Evolutionary conservation across 2,113 vertebrate genomes (phyloP).

Genomic region (Phyllostomus discolor): DNA sequence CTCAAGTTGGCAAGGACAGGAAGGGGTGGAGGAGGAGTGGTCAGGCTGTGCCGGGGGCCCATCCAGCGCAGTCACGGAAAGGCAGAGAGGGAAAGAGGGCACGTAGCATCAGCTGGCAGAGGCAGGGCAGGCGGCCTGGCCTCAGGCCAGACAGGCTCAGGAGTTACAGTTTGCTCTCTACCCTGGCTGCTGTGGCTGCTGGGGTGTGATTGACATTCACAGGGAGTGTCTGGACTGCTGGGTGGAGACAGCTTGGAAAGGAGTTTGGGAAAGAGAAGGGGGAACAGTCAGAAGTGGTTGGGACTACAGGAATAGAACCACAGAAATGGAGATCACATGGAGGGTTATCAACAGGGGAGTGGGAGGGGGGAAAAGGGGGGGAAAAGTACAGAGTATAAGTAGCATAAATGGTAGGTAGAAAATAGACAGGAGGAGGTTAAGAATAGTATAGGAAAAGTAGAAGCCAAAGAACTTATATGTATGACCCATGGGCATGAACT

Average conservation of each 20-base stretch:
- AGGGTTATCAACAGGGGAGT: no score
- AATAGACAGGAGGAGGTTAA: no score
- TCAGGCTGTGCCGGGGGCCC: neutral
- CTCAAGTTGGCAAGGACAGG: neutral
- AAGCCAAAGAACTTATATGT: no score
- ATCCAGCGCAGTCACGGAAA: neutral
- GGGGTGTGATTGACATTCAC: neutral
- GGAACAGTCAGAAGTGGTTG: neutral
- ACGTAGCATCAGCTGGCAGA: accelerated
- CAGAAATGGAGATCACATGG: no score
- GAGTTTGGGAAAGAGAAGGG: neutral
- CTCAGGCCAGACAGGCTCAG: accelerated
- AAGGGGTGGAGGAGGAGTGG: neutral
- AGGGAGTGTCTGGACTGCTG: neutral
- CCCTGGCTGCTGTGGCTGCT: neutral
- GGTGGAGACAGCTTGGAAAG: neutral
- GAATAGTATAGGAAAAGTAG: no score
- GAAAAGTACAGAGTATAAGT: no score
- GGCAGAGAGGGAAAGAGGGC: neutral
- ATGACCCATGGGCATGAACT: no score
- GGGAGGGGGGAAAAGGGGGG: no score
- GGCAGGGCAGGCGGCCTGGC: neutral
- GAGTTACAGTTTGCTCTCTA: neutral
- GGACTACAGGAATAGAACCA: no score
- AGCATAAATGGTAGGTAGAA: no score